Base-by-base conservation (phyloP, 1,140 invertebrate species). In the Cheumatopsyche charites region DNA sequence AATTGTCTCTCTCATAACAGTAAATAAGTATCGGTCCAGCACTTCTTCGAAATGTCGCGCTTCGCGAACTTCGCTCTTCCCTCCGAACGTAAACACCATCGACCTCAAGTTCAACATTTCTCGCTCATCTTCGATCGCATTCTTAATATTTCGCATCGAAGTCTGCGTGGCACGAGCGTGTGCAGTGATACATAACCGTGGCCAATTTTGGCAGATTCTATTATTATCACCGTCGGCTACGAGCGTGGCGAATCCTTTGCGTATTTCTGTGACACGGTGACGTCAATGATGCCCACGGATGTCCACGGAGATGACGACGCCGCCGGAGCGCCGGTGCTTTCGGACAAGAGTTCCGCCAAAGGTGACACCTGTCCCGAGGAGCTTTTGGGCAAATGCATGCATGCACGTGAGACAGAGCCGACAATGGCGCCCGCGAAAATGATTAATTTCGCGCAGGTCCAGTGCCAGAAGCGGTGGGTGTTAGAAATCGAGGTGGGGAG, bases 281-380 rank as follows among this genome's bases (percentile, higher is more conserved):
- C 73, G 70, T 74, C 73, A 71, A 72, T 65, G 63, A 45, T 47
- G 36, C 73, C 73, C 73, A 69, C 73, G 69, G 62, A 58, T 62
- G 63, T 67, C 69, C 70, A 47, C 47, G n/a, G 9, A 4, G 29
- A 36, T 36, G 29, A 36, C 9, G 29, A 36, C 9, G 29, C 29
- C 29, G 9, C 13, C 13, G 4, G 15, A 13, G 13, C 15, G 45
- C 45, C 15, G 15, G 4, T n/a, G 55, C 3, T 21, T 2, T 61
- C 4, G 55, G 25, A 61, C 21, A 7, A 6, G 1, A 6, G 15
- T 13, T 61, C 4, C 21, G 55, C 21, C 55, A 26, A 25, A n/a
- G 55, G 19, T 61, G 55, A 26, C 55, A 21, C 47, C 47, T n/a
- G n/a, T 49, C 47, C n/a, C 4, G 47, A 5, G 3, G 4, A 4